Conservation (phyloP, 2,113 vertebrate genomes). For the Shinisaurus crocodilurus region DNA sequence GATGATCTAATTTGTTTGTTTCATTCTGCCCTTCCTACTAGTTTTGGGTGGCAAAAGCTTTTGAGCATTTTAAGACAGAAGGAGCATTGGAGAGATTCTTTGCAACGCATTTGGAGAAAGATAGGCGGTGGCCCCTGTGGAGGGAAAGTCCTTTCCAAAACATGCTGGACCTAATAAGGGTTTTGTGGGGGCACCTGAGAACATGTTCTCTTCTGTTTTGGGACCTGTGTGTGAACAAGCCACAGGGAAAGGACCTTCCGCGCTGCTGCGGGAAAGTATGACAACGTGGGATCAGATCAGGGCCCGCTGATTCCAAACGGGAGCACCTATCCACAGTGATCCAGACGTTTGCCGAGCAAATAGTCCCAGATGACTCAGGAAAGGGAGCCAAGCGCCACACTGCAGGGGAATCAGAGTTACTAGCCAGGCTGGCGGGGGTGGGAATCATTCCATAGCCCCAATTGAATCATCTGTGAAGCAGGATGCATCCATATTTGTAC, state of each 20-base stretch:
- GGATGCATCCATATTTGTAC: neutral
- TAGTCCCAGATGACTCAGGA: neutral
- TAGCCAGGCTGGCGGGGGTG: neutral
- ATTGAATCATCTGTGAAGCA: neutral
- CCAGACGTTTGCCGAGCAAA: neutral
- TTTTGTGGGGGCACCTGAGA: too few species aligned
- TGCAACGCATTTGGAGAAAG: too few species aligned
- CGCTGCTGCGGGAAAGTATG: neutral
- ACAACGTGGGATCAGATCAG: neutral
- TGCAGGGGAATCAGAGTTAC: neutral
- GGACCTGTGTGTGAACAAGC: neutral
- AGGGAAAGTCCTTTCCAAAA: too few species aligned
- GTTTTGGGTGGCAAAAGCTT: too few species aligned
- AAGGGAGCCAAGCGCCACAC: neutral
- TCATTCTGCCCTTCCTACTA: neutral
- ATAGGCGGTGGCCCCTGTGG: too few species aligned
- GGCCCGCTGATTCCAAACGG: neutral
- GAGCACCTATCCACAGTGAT: neutral
- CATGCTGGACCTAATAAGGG: too few species aligned
- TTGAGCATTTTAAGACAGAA: neutral
- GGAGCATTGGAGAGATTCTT: too few species aligned
- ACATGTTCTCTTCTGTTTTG: too few species aligned
- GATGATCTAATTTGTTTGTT: neutral
- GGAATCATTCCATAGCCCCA: too few species aligned
- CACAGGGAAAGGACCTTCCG: too few species aligned